phyloP scores from a whole-genome alignment of 2,113 vertebrate species.

The Diadophis punctatus region DNA sequence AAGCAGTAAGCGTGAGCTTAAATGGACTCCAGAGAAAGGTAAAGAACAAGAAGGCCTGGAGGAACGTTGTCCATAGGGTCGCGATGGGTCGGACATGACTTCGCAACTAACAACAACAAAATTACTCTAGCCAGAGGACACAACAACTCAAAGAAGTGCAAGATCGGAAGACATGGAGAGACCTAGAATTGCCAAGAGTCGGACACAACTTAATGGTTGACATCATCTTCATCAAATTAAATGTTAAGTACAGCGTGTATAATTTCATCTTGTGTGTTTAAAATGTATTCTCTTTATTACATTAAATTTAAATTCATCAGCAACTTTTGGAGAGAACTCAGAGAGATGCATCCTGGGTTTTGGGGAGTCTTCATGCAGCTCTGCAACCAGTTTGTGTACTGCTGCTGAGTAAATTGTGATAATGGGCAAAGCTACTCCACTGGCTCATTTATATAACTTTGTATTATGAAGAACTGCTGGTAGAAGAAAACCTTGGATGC shows the following conservation, averaged over 20 bases:
- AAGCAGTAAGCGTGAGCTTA: too few relatives aligned
- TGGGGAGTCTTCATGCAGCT: background rate
- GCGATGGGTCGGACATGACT: too few relatives aligned
- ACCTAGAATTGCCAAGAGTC: background rate
- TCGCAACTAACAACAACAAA: too few relatives aligned
- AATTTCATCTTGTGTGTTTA: background rate
- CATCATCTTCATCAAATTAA: background rate
- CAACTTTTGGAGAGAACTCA: background rate
- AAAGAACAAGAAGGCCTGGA: too few relatives aligned
- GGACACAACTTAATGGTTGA: background rate
- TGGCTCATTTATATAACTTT: background rate
- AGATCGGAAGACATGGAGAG: background rate
- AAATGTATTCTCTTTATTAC: background rate
- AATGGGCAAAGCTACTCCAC: background rate
- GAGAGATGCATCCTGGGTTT: background rate
- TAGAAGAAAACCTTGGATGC: background rate
- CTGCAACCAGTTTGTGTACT: background rate
- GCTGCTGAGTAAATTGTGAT: background rate
- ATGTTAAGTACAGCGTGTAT: background rate
- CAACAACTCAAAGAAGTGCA: background rate
- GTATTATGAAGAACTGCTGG: background rate
- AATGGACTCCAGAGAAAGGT: too few relatives aligned
- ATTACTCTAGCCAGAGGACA: background rate
- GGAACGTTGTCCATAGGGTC: too few relatives aligned
- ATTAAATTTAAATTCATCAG: background rate